Percentiles rank a stretch among this genome's conserved stretches.
Conservation (phyloP, 2,797 vertebrate genomes). For the Pempheris klunzingeri region DNA sequence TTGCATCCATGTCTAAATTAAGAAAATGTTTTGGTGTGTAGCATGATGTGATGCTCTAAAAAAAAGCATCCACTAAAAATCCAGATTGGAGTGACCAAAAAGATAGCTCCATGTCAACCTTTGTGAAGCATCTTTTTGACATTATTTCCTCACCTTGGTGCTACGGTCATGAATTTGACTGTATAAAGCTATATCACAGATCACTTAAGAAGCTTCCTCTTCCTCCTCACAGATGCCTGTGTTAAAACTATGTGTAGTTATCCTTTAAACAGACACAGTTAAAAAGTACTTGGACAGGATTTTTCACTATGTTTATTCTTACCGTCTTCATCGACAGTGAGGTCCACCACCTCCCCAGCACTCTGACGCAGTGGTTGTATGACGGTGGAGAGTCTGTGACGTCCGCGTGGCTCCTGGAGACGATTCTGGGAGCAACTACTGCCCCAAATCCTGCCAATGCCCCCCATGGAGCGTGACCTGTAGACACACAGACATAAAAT, state of each 20-base stretch:
- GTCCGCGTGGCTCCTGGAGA: constrained; percentile 90
- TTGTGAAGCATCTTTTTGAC: not conserved
- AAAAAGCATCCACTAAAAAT: constrained; percentile 4
- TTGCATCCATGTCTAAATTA: not conserved
- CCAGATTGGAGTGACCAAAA: not conserved
- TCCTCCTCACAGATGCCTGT: too few relatives aligned
- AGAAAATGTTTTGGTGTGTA: not conserved
- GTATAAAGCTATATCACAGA: not conserved
- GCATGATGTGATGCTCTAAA: not conserved
- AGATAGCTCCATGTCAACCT: not conserved
- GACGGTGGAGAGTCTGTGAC: constrained; percentile 95
- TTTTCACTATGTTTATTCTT: constrained; percentile 45
- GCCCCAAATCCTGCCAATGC: constrained; percentile 92
- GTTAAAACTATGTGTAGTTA: not conserved
- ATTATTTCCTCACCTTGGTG: not conserved
- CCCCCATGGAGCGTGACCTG: constrained; percentile 93
- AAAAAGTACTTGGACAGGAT: not conserved
- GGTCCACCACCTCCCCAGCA: constrained; percentile 97
- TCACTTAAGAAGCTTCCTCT: too few relatives aligned
- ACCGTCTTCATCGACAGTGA: constrained; percentile 99
- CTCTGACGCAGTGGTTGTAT: constrained; percentile 97
- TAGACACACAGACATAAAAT: constrained; percentile 52
- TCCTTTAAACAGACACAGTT: constrained; percentile 3
- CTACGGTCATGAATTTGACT: not conserved
- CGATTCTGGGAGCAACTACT: constrained; percentile 92